phyloP scores from a whole-genome alignment of 2,113 vertebrate genomes.

The Gymnobelideus leadbeateri region DNA sequence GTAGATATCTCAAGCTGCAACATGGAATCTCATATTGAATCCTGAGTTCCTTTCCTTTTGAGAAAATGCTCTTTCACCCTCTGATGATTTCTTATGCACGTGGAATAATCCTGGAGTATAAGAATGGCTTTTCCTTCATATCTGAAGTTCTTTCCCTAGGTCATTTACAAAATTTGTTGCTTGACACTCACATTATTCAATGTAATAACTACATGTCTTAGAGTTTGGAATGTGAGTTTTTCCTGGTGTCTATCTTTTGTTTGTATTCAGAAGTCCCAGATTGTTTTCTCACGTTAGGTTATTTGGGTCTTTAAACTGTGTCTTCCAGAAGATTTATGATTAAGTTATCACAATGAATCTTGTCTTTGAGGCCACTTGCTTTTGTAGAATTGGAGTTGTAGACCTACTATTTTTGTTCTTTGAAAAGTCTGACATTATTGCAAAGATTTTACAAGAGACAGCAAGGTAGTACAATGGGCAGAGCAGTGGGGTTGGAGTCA shows the following conservation, averaged over 20 bases:
- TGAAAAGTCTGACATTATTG: neutral
- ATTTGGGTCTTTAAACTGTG: neutral
- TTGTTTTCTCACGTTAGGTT: neutral
- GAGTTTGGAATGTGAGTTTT: neutral
- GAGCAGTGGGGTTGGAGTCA: neutral
- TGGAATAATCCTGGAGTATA: neutral
- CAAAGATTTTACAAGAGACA: neutral
- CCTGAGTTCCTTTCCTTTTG: neutral
- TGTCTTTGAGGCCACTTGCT: neutral
- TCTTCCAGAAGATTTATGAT: neutral
- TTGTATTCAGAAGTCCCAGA: neutral
- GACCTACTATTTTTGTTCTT: neutral
- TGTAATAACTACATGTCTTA: neutral
- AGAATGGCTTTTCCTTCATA: neutral
- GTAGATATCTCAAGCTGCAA: neutral
- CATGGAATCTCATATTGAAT: neutral
- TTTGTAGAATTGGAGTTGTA: neutral
- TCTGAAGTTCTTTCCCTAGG: neutral
- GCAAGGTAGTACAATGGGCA: neutral
- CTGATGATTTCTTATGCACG: neutral
- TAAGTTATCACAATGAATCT: neutral
- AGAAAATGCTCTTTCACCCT: neutral
- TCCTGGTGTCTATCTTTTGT: neutral
- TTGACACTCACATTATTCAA: neutral
- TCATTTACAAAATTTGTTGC: neutral